phyloP scores from a whole-genome alignment of 2,797 vertebrate genomes.

The Urophycis tenuis region DNA sequence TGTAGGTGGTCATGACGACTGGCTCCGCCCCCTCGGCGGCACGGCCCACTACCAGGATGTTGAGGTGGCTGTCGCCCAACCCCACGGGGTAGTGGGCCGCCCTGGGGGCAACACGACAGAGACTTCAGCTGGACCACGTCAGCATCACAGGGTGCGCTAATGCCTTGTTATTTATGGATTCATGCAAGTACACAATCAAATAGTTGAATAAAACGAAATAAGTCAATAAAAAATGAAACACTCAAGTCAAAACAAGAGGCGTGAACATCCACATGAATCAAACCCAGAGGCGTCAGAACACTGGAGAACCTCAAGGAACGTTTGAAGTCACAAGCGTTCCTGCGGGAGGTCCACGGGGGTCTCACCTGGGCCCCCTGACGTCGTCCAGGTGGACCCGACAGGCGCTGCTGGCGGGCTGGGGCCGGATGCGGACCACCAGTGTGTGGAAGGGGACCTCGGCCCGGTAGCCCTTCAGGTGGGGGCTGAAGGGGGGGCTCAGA shows the following conservation, averaged over 20 bases:
- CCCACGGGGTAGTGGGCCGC: slow-evolving; percentile 69
- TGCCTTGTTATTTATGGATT: too few species aligned
- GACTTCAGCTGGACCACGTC: too few species aligned
- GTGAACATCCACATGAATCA: too few species aligned
- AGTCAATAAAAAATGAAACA: too few species aligned
- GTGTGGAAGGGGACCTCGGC: slow-evolving; percentile 86
- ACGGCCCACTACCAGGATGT: slow-evolving; percentile 74
- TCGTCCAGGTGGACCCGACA: slow-evolving; percentile 80
- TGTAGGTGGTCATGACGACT: slow-evolving; percentile 77
- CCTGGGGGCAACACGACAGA: not conserved
- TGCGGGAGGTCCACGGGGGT: not conserved
- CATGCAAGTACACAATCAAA: too few species aligned
- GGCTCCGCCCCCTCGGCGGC: slow-evolving; percentile 32
- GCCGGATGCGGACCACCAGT: slow-evolving; percentile 77
- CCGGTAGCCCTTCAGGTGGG: slow-evolving; percentile 80
- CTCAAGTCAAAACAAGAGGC: too few species aligned
- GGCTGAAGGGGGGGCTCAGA: slow-evolving; percentile 80
- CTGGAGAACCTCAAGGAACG: too few species aligned
- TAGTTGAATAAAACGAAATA: too few species aligned
- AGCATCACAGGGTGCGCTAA: too few species aligned
- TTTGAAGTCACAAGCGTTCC: too few species aligned
- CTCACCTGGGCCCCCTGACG: slow-evolving; percentile 80
- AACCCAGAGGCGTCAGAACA: too few species aligned
- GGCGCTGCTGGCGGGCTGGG: slow-evolving; percentile 69
- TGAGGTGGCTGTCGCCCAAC: slow-evolving; percentile 81